A percentile compares a stretch with the other conserved stretches of the same genome.
Conservation (phyloP, 2,113 vertebrate genomes). For the Cariama cristata region DNA sequence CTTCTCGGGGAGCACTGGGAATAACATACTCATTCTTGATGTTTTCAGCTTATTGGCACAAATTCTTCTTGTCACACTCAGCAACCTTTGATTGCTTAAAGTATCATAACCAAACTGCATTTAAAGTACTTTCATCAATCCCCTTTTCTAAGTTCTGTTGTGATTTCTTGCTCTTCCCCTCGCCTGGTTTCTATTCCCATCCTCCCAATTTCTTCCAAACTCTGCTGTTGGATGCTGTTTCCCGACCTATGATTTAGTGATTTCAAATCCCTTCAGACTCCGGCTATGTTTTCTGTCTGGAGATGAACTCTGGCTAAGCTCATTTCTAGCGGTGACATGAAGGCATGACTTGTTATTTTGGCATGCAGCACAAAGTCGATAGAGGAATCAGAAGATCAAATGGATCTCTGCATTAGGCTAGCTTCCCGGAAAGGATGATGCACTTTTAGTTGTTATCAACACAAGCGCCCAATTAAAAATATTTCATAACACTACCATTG, state of each 20-base stretch:
- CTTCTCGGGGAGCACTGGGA: neutral
- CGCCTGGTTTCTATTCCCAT: neutral
- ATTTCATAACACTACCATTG: conserved; percentile 21
- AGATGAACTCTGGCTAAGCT: conserved; percentile 54
- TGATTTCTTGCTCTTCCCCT: neutral
- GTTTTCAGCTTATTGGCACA: neutral
- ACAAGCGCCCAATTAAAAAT: conserved; percentile 42
- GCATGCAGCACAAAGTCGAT: conserved; percentile 24
- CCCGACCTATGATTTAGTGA: neutral
- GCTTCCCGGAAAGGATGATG: conserved; percentile 62
- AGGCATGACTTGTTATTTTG: conserved; percentile 60
- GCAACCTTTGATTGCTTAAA: neutral
- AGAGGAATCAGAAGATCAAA: conserved; percentile 58
- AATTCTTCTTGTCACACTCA: neutral
- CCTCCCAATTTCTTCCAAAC: neutral
- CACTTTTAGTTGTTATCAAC: conserved; percentile 42
- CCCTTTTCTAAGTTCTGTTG: neutral
- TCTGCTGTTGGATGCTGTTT: neutral
- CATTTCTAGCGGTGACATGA: conserved; percentile 47
- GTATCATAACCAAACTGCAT: neutral
- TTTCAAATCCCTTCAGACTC: conserved; percentile 39
- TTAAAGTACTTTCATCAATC: neutral
- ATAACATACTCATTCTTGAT: neutral
- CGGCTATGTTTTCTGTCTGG: conserved; percentile 53
- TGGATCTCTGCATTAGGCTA: conserved; percentile 36